A percentile compares a stretch with the other conserved stretches of the same genome.
Conservation (phyloP, 1,140 invertebrate genomes). For the Aphis craccivora region DNA sequence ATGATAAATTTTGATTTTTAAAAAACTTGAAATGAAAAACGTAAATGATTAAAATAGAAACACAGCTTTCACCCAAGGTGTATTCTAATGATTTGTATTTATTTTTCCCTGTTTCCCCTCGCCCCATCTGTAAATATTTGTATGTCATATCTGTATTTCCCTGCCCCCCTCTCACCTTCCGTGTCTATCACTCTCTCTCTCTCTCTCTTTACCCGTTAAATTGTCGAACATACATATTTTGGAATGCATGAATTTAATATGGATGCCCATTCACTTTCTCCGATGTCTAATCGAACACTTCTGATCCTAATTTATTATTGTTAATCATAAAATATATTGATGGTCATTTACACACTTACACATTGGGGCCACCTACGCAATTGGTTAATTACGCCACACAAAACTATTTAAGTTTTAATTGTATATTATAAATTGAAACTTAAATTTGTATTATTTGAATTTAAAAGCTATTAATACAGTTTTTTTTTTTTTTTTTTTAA, state of each 20-base stretch:
- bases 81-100: background rate
- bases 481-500: too few species aligned
- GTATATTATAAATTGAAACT: background rate
- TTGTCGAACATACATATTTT: background rate
- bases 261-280: slow-evolving; percentile 4
- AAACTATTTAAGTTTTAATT: background rate
- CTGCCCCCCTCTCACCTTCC: background rate
- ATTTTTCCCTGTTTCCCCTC: background rate
- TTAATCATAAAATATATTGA: too few species aligned
- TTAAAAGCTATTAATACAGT: background rate
- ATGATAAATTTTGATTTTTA: background rate
- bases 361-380: background rate
- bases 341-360: background rate
- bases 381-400: background rate
- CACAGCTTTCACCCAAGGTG: background rate
- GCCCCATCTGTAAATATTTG: background rate
- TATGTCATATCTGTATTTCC: background rate
- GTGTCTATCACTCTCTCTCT: background rate
- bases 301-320: background rate
- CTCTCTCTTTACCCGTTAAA: background rate
- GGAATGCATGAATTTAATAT: background rate
- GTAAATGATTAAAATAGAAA: background rate
- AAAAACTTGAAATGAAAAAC: background rate
- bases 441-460: background rate
- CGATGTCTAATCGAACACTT: background rate